phyloP scores from a whole-genome alignment of 2,113 vertebrate species.

The Eulemur macaco region DNA sequence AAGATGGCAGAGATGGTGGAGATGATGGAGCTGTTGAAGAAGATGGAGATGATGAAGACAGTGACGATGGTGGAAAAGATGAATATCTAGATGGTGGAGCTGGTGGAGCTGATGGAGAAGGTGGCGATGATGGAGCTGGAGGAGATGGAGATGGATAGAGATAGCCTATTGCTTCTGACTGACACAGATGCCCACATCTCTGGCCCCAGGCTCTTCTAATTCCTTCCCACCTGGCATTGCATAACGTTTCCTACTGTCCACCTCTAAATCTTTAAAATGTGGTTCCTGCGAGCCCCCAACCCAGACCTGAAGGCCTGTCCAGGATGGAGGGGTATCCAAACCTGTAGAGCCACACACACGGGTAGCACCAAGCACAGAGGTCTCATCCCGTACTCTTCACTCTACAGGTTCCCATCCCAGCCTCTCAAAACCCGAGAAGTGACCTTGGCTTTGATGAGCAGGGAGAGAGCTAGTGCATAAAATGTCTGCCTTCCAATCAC shows the following conservation, averaged over 20 bases:
- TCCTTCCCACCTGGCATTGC: background rate
- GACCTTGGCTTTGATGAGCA: background rate
- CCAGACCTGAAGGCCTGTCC: background rate
- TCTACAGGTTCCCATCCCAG: background rate
- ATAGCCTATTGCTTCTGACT: fast-evolving
- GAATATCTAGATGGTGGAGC: background rate
- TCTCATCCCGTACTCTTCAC: fast-evolving
- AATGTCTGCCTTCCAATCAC: fast-evolving
- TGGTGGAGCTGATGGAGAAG: background rate
- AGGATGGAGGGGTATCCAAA: background rate
- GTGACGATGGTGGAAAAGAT: too few species aligned
- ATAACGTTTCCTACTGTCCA: background rate
- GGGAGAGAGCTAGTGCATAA: background rate
- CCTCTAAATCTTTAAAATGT: background rate
- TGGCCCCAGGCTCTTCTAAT: background rate
- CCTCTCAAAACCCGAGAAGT: background rate
- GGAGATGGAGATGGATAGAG: too few species aligned
- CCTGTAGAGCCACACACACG: fast-evolving
- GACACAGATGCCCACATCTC: background rate
- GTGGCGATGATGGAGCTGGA: background rate
- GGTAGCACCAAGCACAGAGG: fast-evolving
- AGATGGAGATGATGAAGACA: too few species aligned
- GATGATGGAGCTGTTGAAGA: too few species aligned
- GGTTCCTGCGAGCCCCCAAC: background rate
- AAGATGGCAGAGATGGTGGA: too few species aligned